Conservation (phyloP, 2,113 vertebrate species). For the Holacanthus passer region DNA sequence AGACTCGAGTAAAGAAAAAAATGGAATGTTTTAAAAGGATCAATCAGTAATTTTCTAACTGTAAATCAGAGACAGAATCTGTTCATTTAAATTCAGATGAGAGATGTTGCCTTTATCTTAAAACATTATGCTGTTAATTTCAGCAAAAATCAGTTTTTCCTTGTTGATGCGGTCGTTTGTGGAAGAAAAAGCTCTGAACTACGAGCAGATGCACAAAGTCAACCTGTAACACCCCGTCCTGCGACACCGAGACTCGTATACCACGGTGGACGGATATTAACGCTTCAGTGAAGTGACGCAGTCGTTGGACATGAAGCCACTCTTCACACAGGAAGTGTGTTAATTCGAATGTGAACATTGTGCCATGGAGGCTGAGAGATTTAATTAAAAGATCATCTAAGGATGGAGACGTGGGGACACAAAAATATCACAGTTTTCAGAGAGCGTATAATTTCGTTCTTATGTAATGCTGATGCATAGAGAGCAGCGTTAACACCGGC, state of each 20-base stretch:
- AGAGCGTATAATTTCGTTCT: not conserved
- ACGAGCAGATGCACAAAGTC: not conserved
- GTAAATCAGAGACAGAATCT: not conserved
- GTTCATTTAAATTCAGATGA: not conserved
- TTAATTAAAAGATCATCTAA: not conserved
- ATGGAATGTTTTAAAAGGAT: not conserved
- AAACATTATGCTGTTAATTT: not conserved
- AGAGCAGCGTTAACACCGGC: not conserved
- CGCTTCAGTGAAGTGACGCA: not conserved
- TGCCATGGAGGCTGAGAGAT: not conserved
- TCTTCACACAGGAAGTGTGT: not conserved
- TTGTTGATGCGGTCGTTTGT: not conserved
- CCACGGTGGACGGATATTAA: not conserved
- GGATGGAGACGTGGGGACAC: not conserved
- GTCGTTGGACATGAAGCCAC: not conserved
- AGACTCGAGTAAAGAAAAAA: not conserved
- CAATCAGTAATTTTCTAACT: not conserved
- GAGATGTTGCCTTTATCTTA: not conserved
- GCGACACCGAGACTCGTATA: not conserved
- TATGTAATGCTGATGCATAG: not conserved
- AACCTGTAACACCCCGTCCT: not conserved
- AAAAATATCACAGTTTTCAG: not conserved
- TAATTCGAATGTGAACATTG: not conserved
- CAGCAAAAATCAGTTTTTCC: not conserved
- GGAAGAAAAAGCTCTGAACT: not conserved